A percentile compares a stretch with the other conserved stretches of the same genome.
Conservation (phyloP, 2,888 invertebrate genomes). For the Sipunculus nudus region DNA sequence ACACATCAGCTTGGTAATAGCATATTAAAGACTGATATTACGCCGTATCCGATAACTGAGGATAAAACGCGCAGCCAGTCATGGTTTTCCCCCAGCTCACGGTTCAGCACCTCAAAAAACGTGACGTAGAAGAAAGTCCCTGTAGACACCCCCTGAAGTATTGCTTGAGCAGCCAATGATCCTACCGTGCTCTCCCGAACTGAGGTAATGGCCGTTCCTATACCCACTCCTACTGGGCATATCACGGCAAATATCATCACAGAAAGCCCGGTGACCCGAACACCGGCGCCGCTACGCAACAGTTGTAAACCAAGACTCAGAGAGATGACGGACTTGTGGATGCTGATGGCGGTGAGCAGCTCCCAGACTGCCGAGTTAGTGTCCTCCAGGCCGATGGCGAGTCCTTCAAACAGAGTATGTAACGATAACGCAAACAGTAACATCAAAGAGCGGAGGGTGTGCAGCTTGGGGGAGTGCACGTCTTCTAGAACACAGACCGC, state of each 20-base stretch:
- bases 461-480: too few species aligned
- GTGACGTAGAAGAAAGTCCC: conserved; percentile 93
- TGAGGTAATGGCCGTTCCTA: conserved; percentile 15
- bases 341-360: conserved; percentile 64
- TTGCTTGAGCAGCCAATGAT: conserved; percentile 38
- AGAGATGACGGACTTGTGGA: conserved; percentile 70
- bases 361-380: conserved; percentile 56
- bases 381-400: conserved; percentile 66
- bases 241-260: conserved; percentile 25
- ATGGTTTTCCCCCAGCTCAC: conserved; percentile 67
- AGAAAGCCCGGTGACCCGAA: conserved; percentile 58
- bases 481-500: too few species aligned
- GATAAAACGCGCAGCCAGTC: too few species aligned
- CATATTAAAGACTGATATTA: too few species aligned
- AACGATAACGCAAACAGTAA: conserved; percentile 53
- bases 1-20: too few species aligned
- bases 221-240: conserved; percentile 20
- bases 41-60: too few species aligned
- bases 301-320: conserved; percentile 69
- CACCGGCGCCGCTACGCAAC: conserved; percentile 5
- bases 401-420: conserved; percentile 70
- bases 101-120: conserved; percentile 87
- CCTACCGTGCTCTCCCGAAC: not conserved
- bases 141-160: conserved; percentile 82
- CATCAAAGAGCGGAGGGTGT: conserved; percentile 38